Conservation (phyloP, 2,888 invertebrate species). For the Pedicia rivosa region DNA sequence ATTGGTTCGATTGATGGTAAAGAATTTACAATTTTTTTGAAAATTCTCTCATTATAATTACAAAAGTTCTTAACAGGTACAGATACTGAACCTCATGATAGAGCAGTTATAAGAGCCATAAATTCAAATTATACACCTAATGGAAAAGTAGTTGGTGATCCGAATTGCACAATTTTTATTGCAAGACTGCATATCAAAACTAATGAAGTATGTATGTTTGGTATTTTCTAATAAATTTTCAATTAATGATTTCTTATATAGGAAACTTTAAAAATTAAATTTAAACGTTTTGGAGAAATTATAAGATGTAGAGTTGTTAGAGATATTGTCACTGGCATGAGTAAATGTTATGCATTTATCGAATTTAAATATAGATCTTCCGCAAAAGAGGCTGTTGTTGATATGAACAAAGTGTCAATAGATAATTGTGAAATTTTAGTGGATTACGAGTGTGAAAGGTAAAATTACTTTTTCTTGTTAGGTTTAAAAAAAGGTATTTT, state of each 20-base stretch:
- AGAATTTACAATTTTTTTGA: constrained; percentile 5
- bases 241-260: constrained; percentile 17
- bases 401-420: constrained; percentile 40
- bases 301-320: constrained; percentile 46
- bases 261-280: constrained; percentile 38
- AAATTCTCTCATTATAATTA: not conserved
- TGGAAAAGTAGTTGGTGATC: constrained; percentile 46
- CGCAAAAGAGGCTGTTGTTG: constrained; percentile 43
- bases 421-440: constrained; percentile 57
- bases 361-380: constrained; percentile 49
- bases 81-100: constrained; percentile 67
- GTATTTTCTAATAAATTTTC: not conserved
- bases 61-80: constrained; percentile 33
- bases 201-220: constrained; percentile 32
- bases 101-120: constrained; percentile 54
- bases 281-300: constrained; percentile 49
- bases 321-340: constrained; percentile 69
- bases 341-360: constrained; percentile 74
- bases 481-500: not conserved
- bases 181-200: constrained; percentile 51
- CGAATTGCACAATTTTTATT: constrained; percentile 59
- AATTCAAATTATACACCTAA: constrained; percentile 48
- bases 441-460: constrained; percentile 61
- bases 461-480: too few relatives aligned
- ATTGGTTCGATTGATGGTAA: constrained; percentile 72